phyloP scores from a whole-genome alignment of 2,113 vertebrate genomes.

The Coptodon rendalli region DNA sequence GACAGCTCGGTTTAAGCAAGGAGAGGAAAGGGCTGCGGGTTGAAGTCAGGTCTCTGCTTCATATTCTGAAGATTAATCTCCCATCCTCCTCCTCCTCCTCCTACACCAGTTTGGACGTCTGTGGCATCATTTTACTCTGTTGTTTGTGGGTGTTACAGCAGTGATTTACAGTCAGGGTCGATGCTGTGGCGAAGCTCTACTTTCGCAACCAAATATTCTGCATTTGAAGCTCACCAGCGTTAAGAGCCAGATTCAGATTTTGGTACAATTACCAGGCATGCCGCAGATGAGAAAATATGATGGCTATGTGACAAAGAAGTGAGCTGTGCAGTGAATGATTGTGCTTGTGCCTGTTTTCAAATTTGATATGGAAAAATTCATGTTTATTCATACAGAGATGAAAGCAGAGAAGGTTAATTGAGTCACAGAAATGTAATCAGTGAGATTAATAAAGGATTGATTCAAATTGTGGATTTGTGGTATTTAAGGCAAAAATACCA shows the following conservation, averaged over 20 bases:
- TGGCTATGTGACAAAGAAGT: neutral
- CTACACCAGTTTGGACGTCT: constrained; percentile 37
- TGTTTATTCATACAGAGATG: neutral
- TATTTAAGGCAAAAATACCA: neutral
- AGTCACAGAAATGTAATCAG: neutral
- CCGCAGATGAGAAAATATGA: neutral
- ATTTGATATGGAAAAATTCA: neutral
- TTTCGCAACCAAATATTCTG: constrained; percentile 9
- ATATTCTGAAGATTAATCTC: constrained; percentile 53
- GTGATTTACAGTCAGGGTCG: constrained; percentile 15
- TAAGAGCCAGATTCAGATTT: neutral
- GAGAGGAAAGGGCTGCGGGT: constrained; percentile 38
- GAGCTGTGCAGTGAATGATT: neutral
- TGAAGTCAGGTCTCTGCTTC: constrained; percentile 54
- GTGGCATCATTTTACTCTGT: constrained; percentile 30
- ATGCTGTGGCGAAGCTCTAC: neutral
- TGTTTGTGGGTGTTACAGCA: constrained; percentile 34
- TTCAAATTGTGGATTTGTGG: neutral
- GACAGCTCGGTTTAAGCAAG: constrained; percentile 51
- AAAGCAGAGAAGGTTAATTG: neutral
- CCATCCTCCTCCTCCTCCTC: constrained; percentile 39
- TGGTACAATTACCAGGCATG: neutral
- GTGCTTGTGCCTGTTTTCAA: neutral
- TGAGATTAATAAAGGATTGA: neutral
- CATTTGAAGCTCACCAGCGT: neutral